phyloP scores from a whole-genome alignment of 2,888 invertebrate genomes.

The Nematopogon swammerdamellus region DNA sequence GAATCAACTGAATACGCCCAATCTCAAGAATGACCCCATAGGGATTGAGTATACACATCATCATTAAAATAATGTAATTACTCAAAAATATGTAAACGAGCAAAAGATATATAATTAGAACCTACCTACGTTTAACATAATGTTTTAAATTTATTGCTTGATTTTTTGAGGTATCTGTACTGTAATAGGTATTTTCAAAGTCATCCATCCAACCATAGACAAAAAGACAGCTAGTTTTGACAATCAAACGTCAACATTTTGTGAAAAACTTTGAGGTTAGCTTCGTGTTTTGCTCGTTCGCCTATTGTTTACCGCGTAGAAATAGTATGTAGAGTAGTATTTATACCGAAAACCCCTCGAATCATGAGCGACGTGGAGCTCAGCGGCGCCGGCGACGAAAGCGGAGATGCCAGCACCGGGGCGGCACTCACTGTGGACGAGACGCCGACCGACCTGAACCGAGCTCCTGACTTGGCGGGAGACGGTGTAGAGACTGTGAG shows the following conservation, averaged over 20 bases:
- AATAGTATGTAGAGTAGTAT: not conserved
- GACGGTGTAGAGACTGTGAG: not conserved
- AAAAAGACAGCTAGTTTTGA: too few species aligned
- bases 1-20: too few species aligned
- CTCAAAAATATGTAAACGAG: too few species aligned
- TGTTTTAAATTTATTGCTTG: too few species aligned
- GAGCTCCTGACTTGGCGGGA: not conserved
- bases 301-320: not conserved
- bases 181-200: too few species aligned
- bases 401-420: not conserved
- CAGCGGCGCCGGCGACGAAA: not conserved
- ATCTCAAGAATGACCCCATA: too few species aligned
- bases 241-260: not conserved
- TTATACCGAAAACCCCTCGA: not conserved
- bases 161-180: too few species aligned
- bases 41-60: too few species aligned
- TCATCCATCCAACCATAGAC: too few species aligned
- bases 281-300: not conserved
- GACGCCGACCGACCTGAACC: not conserved
- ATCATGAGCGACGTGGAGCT: not conserved
- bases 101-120: too few species aligned
- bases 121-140: too few species aligned
- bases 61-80: too few species aligned
- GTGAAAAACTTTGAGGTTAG: not conserved
- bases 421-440: not conserved